A percentile compares a stretch with the other conserved stretches of the same genome.
phyloP scores from a whole-genome alignment of 2,888 invertebrate genomes.

The Cataglyphis altisquamis region DNA sequence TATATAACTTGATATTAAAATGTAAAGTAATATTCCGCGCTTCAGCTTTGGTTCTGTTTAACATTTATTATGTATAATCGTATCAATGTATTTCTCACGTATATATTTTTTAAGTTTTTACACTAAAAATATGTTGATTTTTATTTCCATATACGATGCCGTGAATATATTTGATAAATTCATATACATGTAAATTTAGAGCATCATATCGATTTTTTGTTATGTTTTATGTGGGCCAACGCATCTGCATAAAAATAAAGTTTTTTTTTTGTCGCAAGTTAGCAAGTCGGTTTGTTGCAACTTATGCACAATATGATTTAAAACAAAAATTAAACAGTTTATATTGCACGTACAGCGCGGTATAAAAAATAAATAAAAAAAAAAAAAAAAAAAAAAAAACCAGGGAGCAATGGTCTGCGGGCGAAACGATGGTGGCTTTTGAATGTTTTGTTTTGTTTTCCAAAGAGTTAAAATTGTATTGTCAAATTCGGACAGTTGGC shows the following conservation, averaged over 20 bases:
- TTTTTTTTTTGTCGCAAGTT: constrained; percentile 17
- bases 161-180: neutral
- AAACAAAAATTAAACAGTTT: constrained; percentile 45
- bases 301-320: constrained; percentile 18
- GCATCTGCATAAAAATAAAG: constrained; percentile 11
- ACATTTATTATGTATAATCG: neutral
- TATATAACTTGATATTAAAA: constrained; percentile 6
- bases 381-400: constrained; percentile 24
- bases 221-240: neutral
- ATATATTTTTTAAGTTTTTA: neutral
- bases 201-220: neutral
- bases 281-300: constrained; percentile 14
- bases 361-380: constrained; percentile 44
- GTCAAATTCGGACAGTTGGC: constrained; percentile 34
- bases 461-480: constrained; percentile 46
- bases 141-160: neutral
- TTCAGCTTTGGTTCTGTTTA: constrained; percentile 9
- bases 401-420: constrained; percentile 2
- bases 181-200: neutral
- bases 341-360: neutral
- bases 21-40: neutral
- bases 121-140: neutral
- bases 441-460: constrained; percentile 41
- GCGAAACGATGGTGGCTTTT: constrained; percentile 34
- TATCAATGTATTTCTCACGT: neutral